Percentiles rank a stretch among this genome's conserved stretches.
Evolutionary conservation across 2,797 vertebrate species (phyloP).

Genomic region (Molossus alvarezi): DNA sequence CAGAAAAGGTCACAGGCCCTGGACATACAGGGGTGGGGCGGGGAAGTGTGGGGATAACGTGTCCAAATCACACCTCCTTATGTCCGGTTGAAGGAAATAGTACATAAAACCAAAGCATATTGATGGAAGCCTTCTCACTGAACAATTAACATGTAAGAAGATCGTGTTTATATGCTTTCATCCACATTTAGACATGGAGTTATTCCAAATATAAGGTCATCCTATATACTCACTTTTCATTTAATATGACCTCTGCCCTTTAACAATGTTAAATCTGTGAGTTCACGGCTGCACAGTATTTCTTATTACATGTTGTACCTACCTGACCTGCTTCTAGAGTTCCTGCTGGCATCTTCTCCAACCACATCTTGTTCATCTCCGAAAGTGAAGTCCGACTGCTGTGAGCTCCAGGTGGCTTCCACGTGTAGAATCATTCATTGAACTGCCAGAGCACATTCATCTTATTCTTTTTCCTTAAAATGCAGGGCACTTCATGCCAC

Average conservation of each 20-base stretch:
- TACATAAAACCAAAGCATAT: not conserved
- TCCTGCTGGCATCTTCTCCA: not conserved
- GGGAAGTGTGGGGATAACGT: too few species aligned
- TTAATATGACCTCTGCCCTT: not conserved
- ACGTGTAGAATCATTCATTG: not conserved
- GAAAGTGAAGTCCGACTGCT: not conserved
- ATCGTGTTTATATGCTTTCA: not conserved
- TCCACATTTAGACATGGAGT: not conserved
- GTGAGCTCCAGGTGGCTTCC: too few species aligned
- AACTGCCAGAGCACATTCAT: too few species aligned
- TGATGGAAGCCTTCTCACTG: not conserved
- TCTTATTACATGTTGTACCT: not conserved
- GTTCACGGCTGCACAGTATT: not conserved
- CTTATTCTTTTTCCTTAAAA: too few species aligned
- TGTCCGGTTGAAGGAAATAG: not conserved
- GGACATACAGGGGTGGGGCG: too few species aligned
- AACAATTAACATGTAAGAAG: not conserved
- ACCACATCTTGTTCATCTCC: not conserved
- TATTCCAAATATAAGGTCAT: not conserved
- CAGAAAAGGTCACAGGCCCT: too few species aligned
- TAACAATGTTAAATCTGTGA: too few species aligned
- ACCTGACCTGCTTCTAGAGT: too few species aligned
- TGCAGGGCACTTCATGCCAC: not conserved
- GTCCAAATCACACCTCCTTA: not conserved
- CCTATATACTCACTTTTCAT: not conserved